Evolutionary conservation across 2,113 vertebrate genomes (phyloP).

Genomic region (Archilochus colubris): DNA sequence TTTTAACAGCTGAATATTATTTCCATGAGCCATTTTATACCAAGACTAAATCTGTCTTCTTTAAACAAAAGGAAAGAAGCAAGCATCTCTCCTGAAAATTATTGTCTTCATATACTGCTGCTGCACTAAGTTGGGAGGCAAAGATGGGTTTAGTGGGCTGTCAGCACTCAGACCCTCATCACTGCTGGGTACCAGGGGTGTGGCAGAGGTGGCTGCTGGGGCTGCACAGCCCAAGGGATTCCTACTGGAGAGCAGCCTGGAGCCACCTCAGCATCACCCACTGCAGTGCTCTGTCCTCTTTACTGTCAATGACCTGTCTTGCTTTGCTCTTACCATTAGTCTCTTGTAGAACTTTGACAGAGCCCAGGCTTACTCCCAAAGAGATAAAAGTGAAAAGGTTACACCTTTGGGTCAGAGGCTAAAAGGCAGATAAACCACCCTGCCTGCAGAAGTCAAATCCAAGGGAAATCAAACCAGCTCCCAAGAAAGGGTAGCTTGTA

Average conservation of each 20-base stretch:
- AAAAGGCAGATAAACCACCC: conserved; percentile 64
- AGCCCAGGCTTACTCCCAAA: conserved; percentile 21
- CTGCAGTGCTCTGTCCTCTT: neutral
- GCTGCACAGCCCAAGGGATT: neutral
- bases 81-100: neutral
- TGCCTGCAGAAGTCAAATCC: conserved; percentile 43
- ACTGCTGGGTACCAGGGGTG: fast-evolving
- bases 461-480: neutral
- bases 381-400: conserved; percentile 67
- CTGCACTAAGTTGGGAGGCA: neutral
- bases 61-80: neutral
- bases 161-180: neutral
- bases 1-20: neutral
- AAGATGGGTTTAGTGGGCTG: neutral
- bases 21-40: neutral
- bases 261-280: neutral
- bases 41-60: neutral
- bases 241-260: neutral
- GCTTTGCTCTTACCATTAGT: neutral
- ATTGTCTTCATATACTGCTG: neutral
- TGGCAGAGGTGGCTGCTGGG: neutral
- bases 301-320: neutral
- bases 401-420: conserved; percentile 59
- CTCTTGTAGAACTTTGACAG: conserved; percentile 1
- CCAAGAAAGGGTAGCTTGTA: conserved; percentile 6